Conservation (phyloP, 2,113 vertebrate species). For the Seriola rivoliana region DNA sequence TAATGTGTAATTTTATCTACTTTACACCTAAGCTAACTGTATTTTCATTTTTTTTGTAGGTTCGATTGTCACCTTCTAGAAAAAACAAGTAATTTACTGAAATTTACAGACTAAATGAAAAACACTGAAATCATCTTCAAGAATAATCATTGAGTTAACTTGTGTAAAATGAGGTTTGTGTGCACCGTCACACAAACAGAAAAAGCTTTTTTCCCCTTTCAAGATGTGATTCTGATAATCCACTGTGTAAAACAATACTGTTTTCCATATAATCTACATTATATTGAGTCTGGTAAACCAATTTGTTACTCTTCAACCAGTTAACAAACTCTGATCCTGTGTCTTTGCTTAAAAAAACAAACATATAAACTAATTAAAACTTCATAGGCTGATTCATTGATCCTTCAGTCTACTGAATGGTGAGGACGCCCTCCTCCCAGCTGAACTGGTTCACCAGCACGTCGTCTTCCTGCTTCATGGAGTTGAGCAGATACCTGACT, state of each 20-base stretch:
- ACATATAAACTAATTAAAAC: neutral
- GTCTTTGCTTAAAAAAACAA: neutral
- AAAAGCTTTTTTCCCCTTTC: slow-evolving; percentile 9
- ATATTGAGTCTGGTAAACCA: neutral
- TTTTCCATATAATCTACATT: slow-evolving; percentile 17
- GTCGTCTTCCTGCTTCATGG: slow-evolving; percentile 80
- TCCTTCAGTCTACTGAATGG: slow-evolving; percentile 55
- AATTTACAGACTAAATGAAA: neutral
- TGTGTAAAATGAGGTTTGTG: slow-evolving; percentile 2
- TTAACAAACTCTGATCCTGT: slow-evolving; percentile 10
- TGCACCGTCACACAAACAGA: neutral
- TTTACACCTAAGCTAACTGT: neutral
- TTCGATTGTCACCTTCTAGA: neutral
- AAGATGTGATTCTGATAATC: slow-evolving; percentile 7
- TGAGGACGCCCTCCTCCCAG: slow-evolving; percentile 73
- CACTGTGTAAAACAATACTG: neutral
- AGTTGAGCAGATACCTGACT: slow-evolving; percentile 80
- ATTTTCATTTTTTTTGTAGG: slow-evolving; percentile 1
- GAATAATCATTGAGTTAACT: slow-evolving; percentile 3
- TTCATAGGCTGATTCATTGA: slow-evolving; percentile 1
- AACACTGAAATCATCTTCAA: neutral
- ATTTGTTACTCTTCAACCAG: slow-evolving; percentile 21
- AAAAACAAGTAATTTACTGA: neutral
- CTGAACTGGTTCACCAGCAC: slow-evolving; percentile 83
- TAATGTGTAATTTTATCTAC: neutral